Evolutionary conservation across 2,888 invertebrate genomes (phyloP), one percentile per base, ranked within the genome.

Genomic region (Aradus depressus): DNA sequence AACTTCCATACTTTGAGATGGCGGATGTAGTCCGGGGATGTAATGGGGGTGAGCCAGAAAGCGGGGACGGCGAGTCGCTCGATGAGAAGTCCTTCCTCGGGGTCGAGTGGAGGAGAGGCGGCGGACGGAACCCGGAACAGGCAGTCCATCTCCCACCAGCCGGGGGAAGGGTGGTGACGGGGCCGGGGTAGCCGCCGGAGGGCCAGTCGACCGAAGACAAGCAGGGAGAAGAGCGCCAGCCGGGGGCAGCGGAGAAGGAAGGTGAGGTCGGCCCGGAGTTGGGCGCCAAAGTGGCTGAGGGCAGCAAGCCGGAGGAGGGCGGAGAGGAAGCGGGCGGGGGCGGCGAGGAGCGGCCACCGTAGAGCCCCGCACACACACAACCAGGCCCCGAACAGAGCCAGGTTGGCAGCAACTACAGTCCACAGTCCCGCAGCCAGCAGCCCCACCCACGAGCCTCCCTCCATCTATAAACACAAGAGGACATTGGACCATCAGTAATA

Each of bases 11-110:
- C 64, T 3, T 72, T 72, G 18, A 74, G 62, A 39, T 68, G 63
- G 44, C 69, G 67, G 21, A 74, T 66, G 57, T 73, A 74, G 45
- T 71, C 70, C 25, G 61, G 62, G 2, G 69, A 65, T 42, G 69
- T 64, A 18, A 68, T 61, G 3, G 68, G 70, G 44, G 66, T 67
- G 25, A 70, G 62, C 68, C 70, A 71, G 16, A 70, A 59, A 55
- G 68, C 66, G n/a, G 69, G 70, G 25, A 68, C 65, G 3, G 68
- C 67, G 3, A 71, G 60, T 3, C 68, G 61, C 53, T 68, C 67
- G 18, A 71, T 67, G 4, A 70, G 60, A 59, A 66, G 59, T 2
- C 61, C 60, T 45, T 65, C 66, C 50, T 69, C 68, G 25, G 67
- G 52, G 53, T 66, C 67, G 10, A 52, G 35, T 22, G 44, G 51